Base-by-base conservation (phyloP, 2,113 vertebrate species). In the Albula glossodonta region DNA sequence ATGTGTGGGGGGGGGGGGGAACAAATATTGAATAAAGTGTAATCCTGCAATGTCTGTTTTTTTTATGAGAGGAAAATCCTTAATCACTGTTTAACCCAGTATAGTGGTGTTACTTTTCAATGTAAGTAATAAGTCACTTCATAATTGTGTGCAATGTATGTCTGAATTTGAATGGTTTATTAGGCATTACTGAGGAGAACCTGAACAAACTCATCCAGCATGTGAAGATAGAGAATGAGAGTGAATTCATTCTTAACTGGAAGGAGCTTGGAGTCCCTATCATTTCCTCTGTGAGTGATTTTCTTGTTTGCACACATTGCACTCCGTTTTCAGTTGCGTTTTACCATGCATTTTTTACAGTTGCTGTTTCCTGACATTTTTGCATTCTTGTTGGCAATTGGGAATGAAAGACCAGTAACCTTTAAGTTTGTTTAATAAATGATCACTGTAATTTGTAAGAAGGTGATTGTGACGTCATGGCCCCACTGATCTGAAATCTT, bases 141-240 rank as follows among this genome's bases (percentile, higher is more conserved):
- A 22, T 66, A 66, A 66, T 60, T 10, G 57, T 60, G 19, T 4
- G 17, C 17, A 15, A 70, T 74, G 70, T 51, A 12, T 17, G 17
- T 1, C 77, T 63, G 17, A 57, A 5, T 83, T 15, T 86, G 63
- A 74, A 74, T 10, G 79, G 78, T 93, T 85, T 90, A 48, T 63
- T 94, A 99, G 98, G 98, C 92, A 99, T 97, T 83, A 99, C 98
- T 0, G 96, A 98, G 81, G 98, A 99, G 91, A 99, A 99, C 91
- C 93, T 99, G 89, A 97, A 94, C 90, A 98, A 97, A 90, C 95
- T 99, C 84, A 98, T 99, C 92, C 97, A 99, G 92, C 97, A 99
- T 84, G 97, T 98, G 60, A 97, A 97, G 89, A 97, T 99, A 86
- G 97, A 97, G 93, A 92, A 94, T 3, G 95, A 99, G 6, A 96